Evolutionary conservation across 2,113 vertebrate species (phyloP).

Genomic region (Phoxinus phoxinus): DNA sequence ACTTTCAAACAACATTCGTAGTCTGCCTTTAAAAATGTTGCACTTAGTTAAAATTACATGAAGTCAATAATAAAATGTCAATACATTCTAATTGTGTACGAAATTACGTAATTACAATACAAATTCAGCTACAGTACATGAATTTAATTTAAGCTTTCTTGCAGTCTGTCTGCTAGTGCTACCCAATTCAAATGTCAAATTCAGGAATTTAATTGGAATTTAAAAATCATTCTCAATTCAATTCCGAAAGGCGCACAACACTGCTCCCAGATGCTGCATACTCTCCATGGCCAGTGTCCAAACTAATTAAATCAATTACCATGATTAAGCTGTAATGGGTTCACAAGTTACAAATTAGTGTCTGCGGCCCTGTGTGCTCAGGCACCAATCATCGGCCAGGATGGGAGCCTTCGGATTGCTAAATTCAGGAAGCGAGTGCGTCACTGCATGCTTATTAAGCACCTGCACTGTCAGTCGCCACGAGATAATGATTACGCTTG

Average conservation of each 20-base stretch:
- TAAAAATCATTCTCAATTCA: conserved; percentile 21
- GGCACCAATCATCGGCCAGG: conserved; percentile 53
- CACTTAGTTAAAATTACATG: no score
- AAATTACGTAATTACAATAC: background rate
- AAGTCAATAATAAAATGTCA: no score
- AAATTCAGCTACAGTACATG: background rate
- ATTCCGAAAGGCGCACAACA: background rate
- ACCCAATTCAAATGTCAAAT: background rate
- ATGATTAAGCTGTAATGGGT: conserved; percentile 68
- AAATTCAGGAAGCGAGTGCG: conserved; percentile 62
- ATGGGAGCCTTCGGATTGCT: conserved; percentile 55
- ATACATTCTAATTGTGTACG: no score
- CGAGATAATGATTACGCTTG: conserved; percentile 68
- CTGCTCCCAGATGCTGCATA: conserved; percentile 27
- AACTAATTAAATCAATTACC: conserved; percentile 78
- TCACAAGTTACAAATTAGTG: conserved; percentile 69
- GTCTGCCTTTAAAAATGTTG: no score
- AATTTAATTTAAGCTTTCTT: background rate
- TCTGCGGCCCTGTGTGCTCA: conserved; percentile 58
- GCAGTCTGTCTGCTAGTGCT: background rate
- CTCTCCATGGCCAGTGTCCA: conserved; percentile 69
- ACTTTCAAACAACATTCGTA: no score
- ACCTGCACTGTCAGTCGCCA: conserved; percentile 72
- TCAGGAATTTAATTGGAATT: background rate
- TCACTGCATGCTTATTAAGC: conserved; percentile 73